Evolutionary conservation across 2,113 vertebrate species (phyloP), one percentile per base, ranked within the genome.

Genomic region (Trematocara zebra): DNA sequence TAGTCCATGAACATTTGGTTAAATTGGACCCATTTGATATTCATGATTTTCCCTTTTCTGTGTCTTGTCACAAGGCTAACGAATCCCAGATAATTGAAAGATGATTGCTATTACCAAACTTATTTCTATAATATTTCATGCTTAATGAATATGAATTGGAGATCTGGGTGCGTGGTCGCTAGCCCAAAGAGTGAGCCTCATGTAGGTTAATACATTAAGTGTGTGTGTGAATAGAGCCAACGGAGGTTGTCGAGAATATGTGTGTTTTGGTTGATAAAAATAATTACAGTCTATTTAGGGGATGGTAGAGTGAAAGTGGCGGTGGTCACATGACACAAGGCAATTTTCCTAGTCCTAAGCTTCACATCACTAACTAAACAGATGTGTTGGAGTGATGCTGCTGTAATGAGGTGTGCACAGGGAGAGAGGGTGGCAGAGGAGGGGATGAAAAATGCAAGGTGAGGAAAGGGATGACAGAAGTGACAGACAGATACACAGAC

Each of bases 21-120:
- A 93, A 95, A 95, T 93, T 95, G 94, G 86, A 89, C 83, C 89
- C 92, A 95, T 96, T 95, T 95, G 88, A 95, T 96, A 96, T 96
- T 96, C 93, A 95, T 95, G 91, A 96, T 95, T 94, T 93, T 93
- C 86, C 74, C 82, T 92, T 94, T 91, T 92, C 92, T 94, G 85
- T 94, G 90, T 93, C 91, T 93, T 89, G 93, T 95, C 94, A 94
- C 76, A 85, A 88, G 86, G 86, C 92, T 94, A 94, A 95, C 91
- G 93, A 95, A 95, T 94, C 88, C 89, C 67, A 92, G 89, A 95
- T 96, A 95, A 96, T 96, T 96, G 95, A 96, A 96, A 96, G 93
- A 95, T 94, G 94, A 96, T 95, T 95, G 92, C 92, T 93, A 94
- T 95, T 92, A 94, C 92, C 91, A 89, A 94, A 94, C 90, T 87